A percentile compares a stretch with the other conserved stretches of the same genome.
Conservation (phyloP, 2,113 vertebrate genomes). For the Tragelaphus scriptus region DNA sequence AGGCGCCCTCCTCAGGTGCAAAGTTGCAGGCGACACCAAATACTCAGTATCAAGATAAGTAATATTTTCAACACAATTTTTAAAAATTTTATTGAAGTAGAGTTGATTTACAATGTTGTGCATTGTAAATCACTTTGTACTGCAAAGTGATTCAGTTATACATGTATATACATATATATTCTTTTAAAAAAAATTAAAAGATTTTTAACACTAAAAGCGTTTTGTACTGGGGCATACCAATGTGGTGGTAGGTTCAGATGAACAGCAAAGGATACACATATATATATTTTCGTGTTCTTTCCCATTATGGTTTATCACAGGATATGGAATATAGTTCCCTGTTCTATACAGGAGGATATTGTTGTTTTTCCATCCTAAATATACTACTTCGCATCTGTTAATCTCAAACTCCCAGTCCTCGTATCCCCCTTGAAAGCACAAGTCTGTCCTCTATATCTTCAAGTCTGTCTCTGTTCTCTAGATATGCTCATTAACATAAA, state of each 20-base stretch:
- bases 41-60: neutral
- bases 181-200: neutral
- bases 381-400: neutral
- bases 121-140: neutral
- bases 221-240: neutral
- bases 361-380: neutral
- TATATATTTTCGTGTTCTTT: neutral
- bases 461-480: neutral
- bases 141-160: neutral
- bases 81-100: neutral
- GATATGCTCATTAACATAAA: neutral
- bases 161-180: neutral
- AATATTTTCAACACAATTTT: neutral
- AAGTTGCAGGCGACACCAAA: neutral
- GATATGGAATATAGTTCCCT: neutral
- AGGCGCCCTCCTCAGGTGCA: neutral
- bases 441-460: neutral
- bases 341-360: neutral
- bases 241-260: neutral
- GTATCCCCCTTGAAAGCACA: neutral
- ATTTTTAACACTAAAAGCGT: neutral
- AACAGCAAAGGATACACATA: neutral
- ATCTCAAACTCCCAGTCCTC: neutral
- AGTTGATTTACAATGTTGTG: neutral
- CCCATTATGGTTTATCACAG: neutral